Evolutionary conservation across 2,888 invertebrate species (phyloP).

Genomic region (Timema cristinae): DNA sequence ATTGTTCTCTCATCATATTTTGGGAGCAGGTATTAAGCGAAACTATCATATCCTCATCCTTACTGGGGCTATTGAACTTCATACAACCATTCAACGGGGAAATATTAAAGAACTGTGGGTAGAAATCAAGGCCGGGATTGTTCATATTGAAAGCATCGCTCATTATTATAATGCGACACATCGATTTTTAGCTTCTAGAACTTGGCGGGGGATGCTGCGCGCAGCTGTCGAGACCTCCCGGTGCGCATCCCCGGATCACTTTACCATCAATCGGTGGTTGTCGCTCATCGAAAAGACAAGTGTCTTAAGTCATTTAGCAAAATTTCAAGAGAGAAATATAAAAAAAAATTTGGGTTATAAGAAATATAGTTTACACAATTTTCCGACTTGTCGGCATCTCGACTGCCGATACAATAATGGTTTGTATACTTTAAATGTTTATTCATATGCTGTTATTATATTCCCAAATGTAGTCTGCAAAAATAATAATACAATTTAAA

Average conservation of each 20-base stretch:
- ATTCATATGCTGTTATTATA: too few relatives aligned
- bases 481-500: too few relatives aligned
- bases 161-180: slow-evolving; percentile 26
- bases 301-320: slow-evolving; percentile 3
- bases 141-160: slow-evolving; percentile 23
- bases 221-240: slow-evolving; percentile 22
- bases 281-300: slow-evolving; percentile 12
- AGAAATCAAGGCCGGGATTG: slow-evolving; percentile 22
- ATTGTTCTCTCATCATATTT: slow-evolving; percentile 22
- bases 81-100: background rate
- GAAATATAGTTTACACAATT: too few relatives aligned
- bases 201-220: slow-evolving; percentile 23
- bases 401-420: too few relatives aligned
- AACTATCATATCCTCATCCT: background rate
- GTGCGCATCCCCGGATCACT: slow-evolving; percentile 21
- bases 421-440: too few relatives aligned
- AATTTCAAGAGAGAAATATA: too few relatives aligned
- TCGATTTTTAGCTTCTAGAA: slow-evolving; percentile 21
- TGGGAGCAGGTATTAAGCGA: slow-evolving; percentile 9
- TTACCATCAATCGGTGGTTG: slow-evolving; percentile 22
- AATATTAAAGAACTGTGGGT: slow-evolving; percentile 1
- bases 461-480: too few relatives aligned
- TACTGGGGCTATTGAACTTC: slow-evolving; percentile 14
- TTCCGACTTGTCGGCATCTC: too few relatives aligned
- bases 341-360: too few relatives aligned